Evolutionary conservation across 2,888 invertebrate genomes (phyloP), one percentile per base, ranked within the genome.

Genomic region (Diarsia mendica): DNA sequence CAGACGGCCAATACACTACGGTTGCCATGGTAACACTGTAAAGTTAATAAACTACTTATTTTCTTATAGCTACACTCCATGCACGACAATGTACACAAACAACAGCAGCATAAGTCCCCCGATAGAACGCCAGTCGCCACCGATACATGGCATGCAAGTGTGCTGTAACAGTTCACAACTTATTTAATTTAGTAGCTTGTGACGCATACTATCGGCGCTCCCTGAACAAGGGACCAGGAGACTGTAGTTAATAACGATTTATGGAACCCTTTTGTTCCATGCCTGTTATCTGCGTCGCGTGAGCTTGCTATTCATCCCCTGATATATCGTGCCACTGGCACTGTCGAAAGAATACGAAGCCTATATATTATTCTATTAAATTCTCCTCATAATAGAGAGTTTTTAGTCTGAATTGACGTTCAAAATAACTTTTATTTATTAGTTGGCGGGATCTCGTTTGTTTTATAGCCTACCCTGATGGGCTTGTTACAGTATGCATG

Each of bases 261-360:
- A 96, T 95, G 93, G 92, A 92, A 93, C 94, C 95, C 95, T 94
- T 95, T 96, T 95, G 95, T 96, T 95, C 94, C 92, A 90, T 89
- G 91, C 90, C 93, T 94, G 93, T 94, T 95, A 95, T 96, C 95
- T 94, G 87, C 89, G 90, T 67, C 91, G 90, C 91, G 91, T 93
- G 94, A 90, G 89, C 87, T 89, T 92, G 94, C 94, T 93, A 93
- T 95, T 95, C 95, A 95, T 93, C 91, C 91, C 89, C 91, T 96
- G 95, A 96, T 95, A 95, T 95, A 96, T 94, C 89, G 90, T 88
- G 89, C 87, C 90, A 89, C 90, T 88, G 89, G 88, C 90, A 87
- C 88, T 91, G 94, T 93, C 93, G 90, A 91, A 93, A 91, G 91
- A 92, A 91, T 91, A 90, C 86, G 90, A 82, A 84, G 86, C 79